Conservation (phyloP, 2,888 invertebrate species). For the Emmelina monodactyla region DNA sequence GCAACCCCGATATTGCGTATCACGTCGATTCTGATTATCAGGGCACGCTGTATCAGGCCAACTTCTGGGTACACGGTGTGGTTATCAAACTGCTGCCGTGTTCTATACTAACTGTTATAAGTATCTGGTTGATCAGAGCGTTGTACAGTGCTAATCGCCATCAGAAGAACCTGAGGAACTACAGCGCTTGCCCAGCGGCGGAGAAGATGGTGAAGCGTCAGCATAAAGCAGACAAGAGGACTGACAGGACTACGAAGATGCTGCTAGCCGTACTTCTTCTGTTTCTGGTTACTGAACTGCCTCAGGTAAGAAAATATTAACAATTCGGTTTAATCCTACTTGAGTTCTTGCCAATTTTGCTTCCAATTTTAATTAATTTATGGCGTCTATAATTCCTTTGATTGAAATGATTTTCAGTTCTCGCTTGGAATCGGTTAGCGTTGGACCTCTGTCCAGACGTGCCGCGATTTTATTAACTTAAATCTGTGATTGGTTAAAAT, state of each 20-base stretch:
- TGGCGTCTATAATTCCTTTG: no score
- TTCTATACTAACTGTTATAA: constrained; percentile 76
- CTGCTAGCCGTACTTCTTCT: constrained; percentile 84
- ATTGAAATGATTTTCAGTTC: no score
- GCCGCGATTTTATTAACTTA: no score
- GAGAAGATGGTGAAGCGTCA: constrained; percentile 52
- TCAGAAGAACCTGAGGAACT: constrained; percentile 73
- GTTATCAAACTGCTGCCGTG: constrained; percentile 84
- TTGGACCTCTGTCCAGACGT: no score
- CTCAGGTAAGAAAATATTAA: no score
- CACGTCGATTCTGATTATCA: constrained; percentile 64
- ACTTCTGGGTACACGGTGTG: constrained; percentile 84
- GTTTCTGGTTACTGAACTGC: constrained; percentile 86
- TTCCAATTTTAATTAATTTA: no score
- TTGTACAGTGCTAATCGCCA: constrained; percentile 78
- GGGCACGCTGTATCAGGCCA: constrained; percentile 70
- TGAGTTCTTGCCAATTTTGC: no score
- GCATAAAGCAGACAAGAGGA: constrained; percentile 73
- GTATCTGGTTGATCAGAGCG: constrained; percentile 74
- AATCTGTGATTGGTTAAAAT: no score
- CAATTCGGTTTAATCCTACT: no score
- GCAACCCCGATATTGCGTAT: constrained; percentile 38
- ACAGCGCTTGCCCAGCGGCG: constrained; percentile 63
- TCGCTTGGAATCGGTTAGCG: no score
- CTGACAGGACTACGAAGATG: constrained; percentile 90